These are phyloP conservation scores for Mythimna albipuncta DNA, from an alignment of 2,888 invertebrate species.

Conservation along the genomic window DNA sequence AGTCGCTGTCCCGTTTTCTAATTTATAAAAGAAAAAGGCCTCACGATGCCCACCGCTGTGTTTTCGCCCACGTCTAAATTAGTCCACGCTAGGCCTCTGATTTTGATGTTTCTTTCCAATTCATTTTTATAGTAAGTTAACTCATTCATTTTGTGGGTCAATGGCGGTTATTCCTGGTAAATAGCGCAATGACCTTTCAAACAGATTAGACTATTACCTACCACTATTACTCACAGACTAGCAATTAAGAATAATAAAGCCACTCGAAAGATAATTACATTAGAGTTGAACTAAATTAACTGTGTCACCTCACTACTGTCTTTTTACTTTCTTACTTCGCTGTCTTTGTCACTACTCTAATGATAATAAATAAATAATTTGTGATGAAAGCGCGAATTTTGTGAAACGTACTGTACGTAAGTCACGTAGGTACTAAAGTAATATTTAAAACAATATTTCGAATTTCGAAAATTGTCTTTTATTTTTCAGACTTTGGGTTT, in stretches of 20 bases:
- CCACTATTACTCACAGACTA: not conserved
- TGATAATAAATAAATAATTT: constrained; percentile 15
- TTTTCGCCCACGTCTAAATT: no score
- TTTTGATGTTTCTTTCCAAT: no score
- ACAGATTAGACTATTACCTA: not conserved
- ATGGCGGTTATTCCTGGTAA: not conserved
- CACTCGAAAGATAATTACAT: not conserved
- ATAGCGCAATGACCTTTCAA: not conserved
- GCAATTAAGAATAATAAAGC: constrained; percentile 16
- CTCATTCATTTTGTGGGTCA: no score
- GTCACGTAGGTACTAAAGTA: no score
- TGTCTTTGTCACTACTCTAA: constrained; percentile 10
- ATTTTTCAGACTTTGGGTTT: no score
- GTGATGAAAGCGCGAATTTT: not conserved
- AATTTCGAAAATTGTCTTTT: no score
- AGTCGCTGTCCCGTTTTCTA: no score
- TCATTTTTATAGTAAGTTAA: no score
- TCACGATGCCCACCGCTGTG: no score
- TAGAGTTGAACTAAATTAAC: constrained; percentile 17
- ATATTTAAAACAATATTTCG: no score
- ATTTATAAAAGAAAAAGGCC: no score
- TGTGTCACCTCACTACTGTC: constrained; percentile 5
- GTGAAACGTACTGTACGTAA: not conserved
- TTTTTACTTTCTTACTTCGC: constrained; percentile 18
- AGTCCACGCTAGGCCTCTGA: no score